Evolutionary conservation across 35 echinoderm and acorn worm genomes (phyloP), one percentile per base, ranked within the genome.

Genomic region (Nesometra sesokonis): DNA sequence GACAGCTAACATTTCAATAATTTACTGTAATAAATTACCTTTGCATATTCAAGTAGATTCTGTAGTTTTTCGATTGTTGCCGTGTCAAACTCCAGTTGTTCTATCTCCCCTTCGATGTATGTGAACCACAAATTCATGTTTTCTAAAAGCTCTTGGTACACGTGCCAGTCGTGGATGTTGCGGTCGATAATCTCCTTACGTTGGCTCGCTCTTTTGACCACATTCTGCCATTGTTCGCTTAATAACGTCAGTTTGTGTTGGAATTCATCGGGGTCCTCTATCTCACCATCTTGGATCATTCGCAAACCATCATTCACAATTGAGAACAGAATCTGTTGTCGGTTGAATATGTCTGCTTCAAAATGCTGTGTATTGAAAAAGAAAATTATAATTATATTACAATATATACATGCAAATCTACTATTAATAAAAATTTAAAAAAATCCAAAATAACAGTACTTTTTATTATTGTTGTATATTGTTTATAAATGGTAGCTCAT

Each of bases 301-400:
- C 85, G 82, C 82, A 94, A 90, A 78, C 96, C 96, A 88, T 99
- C 96, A 77, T 88, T 97, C 82, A 99, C 94, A 91, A 99, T 99
- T 87, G 96, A 99, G 85, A 99, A 99, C 46, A 99, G 83, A 86
- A 99, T 99, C 40, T 99, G 96, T 84, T 99, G 92, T 31, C 96
- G 87, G 82, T 99, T 99, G 93, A 99, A 99, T 85, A 99, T 99
- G 90, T 99, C 96, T 11, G 96, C 90, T 90, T 99, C 96, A 90
- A 99, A 99, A 32, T 92, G 84, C 96, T 99, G 81, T 27, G 32
- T 30, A n/a, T n/a, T n/a, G n/a, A 57, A 39, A 79, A 17, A 84
- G 32, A 37, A 77, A 36, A 84, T 46, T 19, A 4, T 46, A 77
- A 77, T n/a, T n/a, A n/a, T n/a, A n/a, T n/a, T n/a, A 5, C 43